phyloP scores from a whole-genome alignment of 2,113 vertebrate genomes.

The Strix uralensis region DNA sequence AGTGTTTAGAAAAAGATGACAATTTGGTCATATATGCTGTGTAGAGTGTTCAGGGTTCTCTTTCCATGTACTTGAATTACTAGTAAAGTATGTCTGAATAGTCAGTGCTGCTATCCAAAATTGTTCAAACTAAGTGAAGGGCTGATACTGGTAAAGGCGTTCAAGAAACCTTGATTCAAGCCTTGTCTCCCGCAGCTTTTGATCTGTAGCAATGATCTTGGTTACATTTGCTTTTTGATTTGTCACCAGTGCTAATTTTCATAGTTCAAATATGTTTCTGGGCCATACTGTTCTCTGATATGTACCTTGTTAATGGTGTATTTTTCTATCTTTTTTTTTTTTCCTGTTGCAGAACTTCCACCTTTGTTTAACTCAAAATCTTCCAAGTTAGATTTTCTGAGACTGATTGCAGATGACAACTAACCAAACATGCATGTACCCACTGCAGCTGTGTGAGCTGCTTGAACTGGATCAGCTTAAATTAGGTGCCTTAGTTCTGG shows the following conservation, averaged over 20 bases:
- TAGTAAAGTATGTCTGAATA: neutral
- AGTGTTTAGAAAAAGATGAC: neutral
- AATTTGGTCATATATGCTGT: rapidly evolving
- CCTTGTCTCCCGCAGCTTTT: neutral
- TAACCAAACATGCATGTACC: neutral
- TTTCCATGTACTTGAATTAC: neutral
- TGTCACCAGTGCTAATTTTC: neutral
- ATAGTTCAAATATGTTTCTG: neutral
- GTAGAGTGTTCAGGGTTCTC: neutral
- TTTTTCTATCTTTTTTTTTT: neutral
- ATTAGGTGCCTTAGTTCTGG: neutral
- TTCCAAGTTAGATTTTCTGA: neutral
- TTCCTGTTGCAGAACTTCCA: neutral
- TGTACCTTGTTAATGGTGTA: neutral
- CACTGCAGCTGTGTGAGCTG: neutral
- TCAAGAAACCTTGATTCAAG: neutral
- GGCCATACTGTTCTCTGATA: neutral
- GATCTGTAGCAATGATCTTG: neutral
- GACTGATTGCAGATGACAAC: neutral
- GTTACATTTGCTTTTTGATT: neutral
- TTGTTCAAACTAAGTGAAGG: neutral
- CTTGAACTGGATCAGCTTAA: neutral
- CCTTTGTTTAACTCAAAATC: neutral
- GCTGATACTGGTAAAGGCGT: neutral
- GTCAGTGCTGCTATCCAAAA: neutral